phyloP scores from a whole-genome alignment of 2,888 invertebrate species.

The Encarsia formosa region DNA sequence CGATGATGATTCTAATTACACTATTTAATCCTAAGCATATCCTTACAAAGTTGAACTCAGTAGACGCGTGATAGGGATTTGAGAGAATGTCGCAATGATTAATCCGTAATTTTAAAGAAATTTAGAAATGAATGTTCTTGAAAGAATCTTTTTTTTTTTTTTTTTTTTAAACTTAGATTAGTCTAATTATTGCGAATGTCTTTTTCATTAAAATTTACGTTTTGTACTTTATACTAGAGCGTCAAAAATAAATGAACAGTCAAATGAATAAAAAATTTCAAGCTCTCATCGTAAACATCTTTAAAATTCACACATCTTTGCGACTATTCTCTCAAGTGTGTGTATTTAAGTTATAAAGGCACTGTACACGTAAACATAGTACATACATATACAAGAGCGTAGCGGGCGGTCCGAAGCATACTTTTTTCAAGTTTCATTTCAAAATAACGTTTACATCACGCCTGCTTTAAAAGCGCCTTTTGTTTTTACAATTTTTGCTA shows the following conservation, averaged over 20 bases:
- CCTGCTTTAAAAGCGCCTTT: not conserved
- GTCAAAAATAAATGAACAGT: too few species aligned
- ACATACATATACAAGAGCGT: constrained; percentile 35
- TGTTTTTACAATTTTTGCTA: not conserved
- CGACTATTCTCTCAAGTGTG: constrained; percentile 16
- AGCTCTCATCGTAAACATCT: too few species aligned
- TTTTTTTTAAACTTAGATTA: too few species aligned
- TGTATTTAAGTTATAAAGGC: constrained; percentile 45
- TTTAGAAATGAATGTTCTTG: not conserved
- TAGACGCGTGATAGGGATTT: constrained; percentile 27
- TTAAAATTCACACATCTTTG: not conserved
- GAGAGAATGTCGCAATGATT: constrained; percentile 33
- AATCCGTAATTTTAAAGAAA: constrained; percentile 3
- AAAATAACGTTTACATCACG: constrained; percentile 10
- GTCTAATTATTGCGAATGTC: too few species aligned
- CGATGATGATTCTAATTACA: constrained; percentile 40
- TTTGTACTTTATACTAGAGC: too few species aligned
- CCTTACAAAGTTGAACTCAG: constrained; percentile 39
- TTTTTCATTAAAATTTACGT: too few species aligned
- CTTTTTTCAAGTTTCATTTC: constrained; percentile 12
- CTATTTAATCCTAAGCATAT: constrained; percentile 34
- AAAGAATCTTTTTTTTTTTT: not conserved
- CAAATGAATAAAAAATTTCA: too few species aligned
- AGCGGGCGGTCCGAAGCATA: constrained; percentile 35
- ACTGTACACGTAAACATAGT: constrained; percentile 48